Conservation (phyloP, 2,888 invertebrate species). For the Apodemia mormo region DNA sequence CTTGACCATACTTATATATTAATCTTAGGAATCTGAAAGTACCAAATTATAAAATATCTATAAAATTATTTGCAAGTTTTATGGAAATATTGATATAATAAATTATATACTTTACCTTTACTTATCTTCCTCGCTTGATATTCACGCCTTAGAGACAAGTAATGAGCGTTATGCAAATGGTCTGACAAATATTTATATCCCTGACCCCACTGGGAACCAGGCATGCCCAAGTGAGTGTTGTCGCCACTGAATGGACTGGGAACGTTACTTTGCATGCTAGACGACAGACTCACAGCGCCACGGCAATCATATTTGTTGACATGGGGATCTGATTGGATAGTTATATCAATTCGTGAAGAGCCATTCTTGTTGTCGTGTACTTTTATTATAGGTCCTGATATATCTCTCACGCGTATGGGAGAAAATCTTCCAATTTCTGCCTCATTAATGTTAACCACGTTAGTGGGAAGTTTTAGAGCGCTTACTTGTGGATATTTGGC, state of each 20-base stretch:
- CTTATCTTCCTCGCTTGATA: conserved; percentile 54
- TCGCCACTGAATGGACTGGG: conserved; percentile 85
- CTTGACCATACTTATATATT: too few species aligned
- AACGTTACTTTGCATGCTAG: conserved; percentile 89
- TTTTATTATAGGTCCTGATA: conserved; percentile 82
- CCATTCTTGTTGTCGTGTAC: conserved; percentile 62
- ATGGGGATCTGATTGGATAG: conserved; percentile 77
- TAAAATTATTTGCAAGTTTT: too few species aligned
- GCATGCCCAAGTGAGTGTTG: conserved; percentile 87
- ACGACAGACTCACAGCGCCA: conserved; percentile 84
- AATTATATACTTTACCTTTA: conserved; percentile 61
- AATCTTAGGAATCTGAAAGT: too few species aligned
- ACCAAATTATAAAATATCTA: too few species aligned
- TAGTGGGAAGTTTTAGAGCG: conserved; percentile 81
- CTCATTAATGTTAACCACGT: conserved; percentile 83
- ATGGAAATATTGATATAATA: background rate
- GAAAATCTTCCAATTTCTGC: conserved; percentile 85
- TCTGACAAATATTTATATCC: conserved; percentile 86
- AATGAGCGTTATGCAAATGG: conserved; percentile 85
- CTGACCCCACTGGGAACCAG: conserved; percentile 87
- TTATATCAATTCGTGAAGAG: conserved; percentile 56
- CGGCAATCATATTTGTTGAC: conserved; percentile 86
- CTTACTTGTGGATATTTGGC: conserved; percentile 79
- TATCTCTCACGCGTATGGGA: conserved; percentile 83
- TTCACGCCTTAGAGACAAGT: conserved; percentile 78